Base-by-base conservation (phyloP, 2,797 vertebrate genomes). In the Halcyon badia region DNA sequence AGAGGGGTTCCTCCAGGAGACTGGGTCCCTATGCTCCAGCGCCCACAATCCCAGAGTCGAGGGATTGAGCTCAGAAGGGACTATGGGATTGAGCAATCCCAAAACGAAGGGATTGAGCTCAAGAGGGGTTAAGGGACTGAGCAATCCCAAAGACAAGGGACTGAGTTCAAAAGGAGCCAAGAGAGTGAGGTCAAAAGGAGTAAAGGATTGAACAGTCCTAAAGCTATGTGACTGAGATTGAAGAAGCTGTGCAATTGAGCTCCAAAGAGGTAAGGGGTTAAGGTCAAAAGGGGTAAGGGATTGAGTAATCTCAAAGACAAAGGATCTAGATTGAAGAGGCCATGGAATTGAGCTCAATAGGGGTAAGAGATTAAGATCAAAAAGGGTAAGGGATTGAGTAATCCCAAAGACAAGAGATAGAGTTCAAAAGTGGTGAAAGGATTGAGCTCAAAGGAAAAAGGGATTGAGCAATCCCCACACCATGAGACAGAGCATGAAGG, bases 191-290 rank as follows among this genome's bases (percentile, higher is more conserved):
- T 48, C 46, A 48, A 48, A 48, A 48, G 6, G 46, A 48, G 46
- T 48, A 48, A 48, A 48, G 46, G 22, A 62, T n/a, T 39, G 5
- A 28, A 17, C 18, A 61, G 19, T 28, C 35, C 58, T 11, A 39
- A 28, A 61, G 19, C 17, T 17, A 28, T 0, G 1, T 22, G 68
- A 31, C 1, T 48, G 33, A 46, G 26, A 52, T 52, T 12, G 26
- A 71, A 49, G 24, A 9, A 18, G 35, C 33, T 37, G 31, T 9
- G 1, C 21, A 51, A 26, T 1, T 25, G 22, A 37, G 20, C 5
- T 48, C 18, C 35, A 57, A 57, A 42, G 52, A 5, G 17, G 52
- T 26, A 57, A 81, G 8, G 6, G 15, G 37, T n/a, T n/a, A 20
- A 48, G 7, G 5, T 5, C 22, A 28, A 26, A 51, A 21, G 7